Base-by-base conservation (phyloP, 2,797 vertebrate species). In the Pangasius krempfi region DNA sequence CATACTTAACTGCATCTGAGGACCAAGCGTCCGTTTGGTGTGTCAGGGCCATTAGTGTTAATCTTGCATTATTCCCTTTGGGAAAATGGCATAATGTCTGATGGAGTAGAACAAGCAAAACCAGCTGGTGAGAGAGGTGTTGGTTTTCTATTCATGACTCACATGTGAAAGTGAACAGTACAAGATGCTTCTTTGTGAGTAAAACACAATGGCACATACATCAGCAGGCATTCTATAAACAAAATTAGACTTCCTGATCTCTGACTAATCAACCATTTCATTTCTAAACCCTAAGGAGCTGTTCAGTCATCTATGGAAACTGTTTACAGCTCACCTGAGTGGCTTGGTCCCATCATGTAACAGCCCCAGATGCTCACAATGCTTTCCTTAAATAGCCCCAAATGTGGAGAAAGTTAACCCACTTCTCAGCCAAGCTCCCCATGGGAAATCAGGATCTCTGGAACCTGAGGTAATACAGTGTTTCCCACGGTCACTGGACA, bases 401-500 rank as follows among this genome's bases (percentile, higher is more conserved):
- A 58, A 89, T 89, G 90, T 88, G 70, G 47, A 6, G 58, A 87
- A 81, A 89, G 88, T 91, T 86, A 94, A 93, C 92, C 95, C 94
- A 91, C 90, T 88, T 81, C 89, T 92, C 80, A 73, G 87, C 47
- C 30, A 92, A 87, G 82, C 86, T 80, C 93, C 94, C 92, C 90
- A 0, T 88, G 94, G 94, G 95, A 96, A 96, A 94, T 94, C 84
- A 93, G 90, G 91, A 91, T 84, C 88, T 90, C 88, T 88, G 89
- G 90, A 93, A 94, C 91, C 88, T 90, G 90, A 70, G 73, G 91
- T 94, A 94, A 93, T 90, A 78, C 91, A 86, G 84, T 89, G 12
- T 92, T 96, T 96, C 95, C 95, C 95, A 96, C 92, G 90, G 93
- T 93, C 86, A 88, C 91, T 87, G 87, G 78, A 88, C 56, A 91